Conservation (phyloP, 2,888 invertebrate genomes). For the Oxytorus armatus region DNA sequence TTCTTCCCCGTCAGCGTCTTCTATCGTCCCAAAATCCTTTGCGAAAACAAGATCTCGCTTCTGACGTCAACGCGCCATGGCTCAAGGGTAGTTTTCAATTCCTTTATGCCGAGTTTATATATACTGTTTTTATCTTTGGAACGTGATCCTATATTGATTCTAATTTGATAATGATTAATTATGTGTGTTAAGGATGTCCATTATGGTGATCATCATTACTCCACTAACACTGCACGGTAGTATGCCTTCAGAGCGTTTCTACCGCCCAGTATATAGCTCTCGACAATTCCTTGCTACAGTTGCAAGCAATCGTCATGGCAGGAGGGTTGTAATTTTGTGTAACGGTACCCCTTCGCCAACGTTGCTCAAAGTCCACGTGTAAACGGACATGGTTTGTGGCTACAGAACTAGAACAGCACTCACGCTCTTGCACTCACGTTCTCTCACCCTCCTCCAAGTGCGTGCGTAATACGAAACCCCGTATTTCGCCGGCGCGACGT, state of each 20-base stretch:
- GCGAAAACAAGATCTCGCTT: too few species aligned
- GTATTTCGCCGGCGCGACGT: constrained; percentile 78
- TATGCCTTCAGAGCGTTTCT: not conserved
- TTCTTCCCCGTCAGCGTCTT: too few species aligned
- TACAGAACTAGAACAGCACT: not conserved
- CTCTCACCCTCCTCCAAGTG: constrained; percentile 71
- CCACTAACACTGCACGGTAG: not conserved
- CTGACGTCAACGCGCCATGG: too few species aligned
- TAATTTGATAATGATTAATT: too few species aligned
- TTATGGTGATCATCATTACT: too few species aligned
- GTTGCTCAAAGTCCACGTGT: not conserved
- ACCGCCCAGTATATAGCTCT: not conserved
- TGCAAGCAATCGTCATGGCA: not conserved
- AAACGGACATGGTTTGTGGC: not conserved
- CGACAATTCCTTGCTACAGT: not conserved
- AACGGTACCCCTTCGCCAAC: not conserved
- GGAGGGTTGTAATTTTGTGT: constrained; percentile 10
- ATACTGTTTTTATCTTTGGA: too few species aligned
- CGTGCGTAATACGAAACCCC: constrained; percentile 77
- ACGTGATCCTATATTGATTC: too few species aligned
- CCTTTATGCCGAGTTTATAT: too few species aligned
- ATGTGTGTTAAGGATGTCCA: too few species aligned
- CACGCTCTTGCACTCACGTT: constrained; percentile 1
- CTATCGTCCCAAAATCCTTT: too few species aligned
- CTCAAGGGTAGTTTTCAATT: too few species aligned